These are phyloP conservation scores for Anolis sagrei DNA, from an alignment of 2,113 vertebrate species.

Conservation along the genomic window DNA sequence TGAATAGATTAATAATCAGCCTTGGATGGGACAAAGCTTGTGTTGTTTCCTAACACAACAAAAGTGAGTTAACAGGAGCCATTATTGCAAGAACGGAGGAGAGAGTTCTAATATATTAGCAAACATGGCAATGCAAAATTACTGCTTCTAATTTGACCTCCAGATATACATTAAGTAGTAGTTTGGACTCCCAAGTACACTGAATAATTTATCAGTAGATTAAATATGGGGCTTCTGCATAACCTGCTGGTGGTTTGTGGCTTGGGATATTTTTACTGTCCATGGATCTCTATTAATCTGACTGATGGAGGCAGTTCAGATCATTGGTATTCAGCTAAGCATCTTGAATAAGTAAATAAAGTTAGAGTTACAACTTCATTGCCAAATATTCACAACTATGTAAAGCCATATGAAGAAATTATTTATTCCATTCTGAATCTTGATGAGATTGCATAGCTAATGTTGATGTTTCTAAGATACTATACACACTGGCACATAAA, in stretches of 20 bases:
- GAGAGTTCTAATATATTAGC: conserved; percentile 56
- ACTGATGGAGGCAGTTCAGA: conserved; percentile 36
- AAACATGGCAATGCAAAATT: conserved; percentile 59
- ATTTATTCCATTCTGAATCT: not conserved
- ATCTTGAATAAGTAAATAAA: conserved; percentile 48
- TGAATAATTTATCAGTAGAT: conserved; percentile 70
- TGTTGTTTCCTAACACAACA: conserved; percentile 8
- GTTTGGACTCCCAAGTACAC: conserved; percentile 51
- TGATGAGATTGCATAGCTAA: not conserved
- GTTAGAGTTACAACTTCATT: conserved; percentile 36
- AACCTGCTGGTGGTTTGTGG: conserved; percentile 47
- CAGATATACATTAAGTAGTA: conserved; percentile 53
- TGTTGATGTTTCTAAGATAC: conserved; percentile 13
- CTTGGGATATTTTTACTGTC: conserved; percentile 46
- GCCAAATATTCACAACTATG: conserved; percentile 7
- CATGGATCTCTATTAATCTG: conserved; percentile 60
- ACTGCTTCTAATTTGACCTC: conserved; percentile 58
- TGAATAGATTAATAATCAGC: conserved; percentile 26
- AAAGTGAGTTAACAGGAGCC: conserved; percentile 42
- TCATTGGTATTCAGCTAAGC: conserved; percentile 32
- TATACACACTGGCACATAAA: no score
- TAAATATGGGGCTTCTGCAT: conserved; percentile 61
- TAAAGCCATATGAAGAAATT: conserved; percentile 23
- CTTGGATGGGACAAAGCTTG: not conserved
- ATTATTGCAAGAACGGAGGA: conserved; percentile 23